Evolutionary conservation across 2,113 vertebrate genomes (phyloP).

Genomic region (Aphelocoma coerulescens): DNA sequence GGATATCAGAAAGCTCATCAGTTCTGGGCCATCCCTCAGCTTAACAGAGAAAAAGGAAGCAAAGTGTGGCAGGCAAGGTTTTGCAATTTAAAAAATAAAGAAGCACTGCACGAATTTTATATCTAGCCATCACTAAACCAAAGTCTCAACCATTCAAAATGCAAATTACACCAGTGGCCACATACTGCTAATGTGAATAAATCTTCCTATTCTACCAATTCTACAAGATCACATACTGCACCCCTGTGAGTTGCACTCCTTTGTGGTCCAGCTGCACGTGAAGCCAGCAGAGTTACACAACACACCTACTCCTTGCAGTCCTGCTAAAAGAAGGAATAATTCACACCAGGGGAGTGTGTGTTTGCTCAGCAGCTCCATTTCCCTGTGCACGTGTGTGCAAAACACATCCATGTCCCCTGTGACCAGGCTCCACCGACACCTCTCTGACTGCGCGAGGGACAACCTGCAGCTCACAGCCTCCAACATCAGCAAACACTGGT

Average conservation of each 20-base stretch:
- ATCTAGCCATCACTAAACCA: neutral
- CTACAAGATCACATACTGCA: accelerated
- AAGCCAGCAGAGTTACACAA: neutral
- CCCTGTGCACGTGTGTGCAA: neutral
- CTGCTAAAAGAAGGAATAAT: neutral
- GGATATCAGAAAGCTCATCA: neutral
- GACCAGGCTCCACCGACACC: accelerated
- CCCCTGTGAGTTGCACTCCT: neutral
- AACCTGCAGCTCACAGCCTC: neutral
- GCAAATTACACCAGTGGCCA: neutral
- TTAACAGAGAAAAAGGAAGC: neutral
- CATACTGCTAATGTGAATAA: neutral
- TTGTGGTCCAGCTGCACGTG: neutral
- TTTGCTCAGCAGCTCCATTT: neutral
- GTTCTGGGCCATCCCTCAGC: neutral
- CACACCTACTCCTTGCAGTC: neutral
- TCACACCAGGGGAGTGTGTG: accelerated
- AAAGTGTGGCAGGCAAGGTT: neutral
- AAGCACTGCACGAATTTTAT: neutral
- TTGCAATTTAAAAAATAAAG: neutral
- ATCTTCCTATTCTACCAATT: neutral
- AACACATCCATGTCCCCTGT: accelerated
- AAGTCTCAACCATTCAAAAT: neutral
- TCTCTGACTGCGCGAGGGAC: accelerated
- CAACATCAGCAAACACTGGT: neutral